These are phyloP conservation scores for Cyanoliseus patagonus DNA, from an alignment of 2,113 vertebrate species.

Conservation along the genomic window DNA sequence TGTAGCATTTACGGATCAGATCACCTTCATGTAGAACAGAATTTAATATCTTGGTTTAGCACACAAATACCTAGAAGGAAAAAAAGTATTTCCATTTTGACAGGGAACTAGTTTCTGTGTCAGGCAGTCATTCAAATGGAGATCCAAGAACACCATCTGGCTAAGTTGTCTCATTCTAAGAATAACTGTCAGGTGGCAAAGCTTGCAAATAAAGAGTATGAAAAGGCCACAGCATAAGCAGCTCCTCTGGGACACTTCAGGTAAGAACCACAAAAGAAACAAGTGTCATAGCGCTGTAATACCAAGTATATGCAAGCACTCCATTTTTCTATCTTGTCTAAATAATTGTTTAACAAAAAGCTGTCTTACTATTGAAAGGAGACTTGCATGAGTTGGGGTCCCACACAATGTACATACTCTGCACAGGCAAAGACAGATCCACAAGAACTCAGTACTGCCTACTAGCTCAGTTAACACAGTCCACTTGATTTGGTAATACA, in stretches of 20 bases:
- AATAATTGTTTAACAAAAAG: not conserved
- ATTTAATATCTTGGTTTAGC: not conserved
- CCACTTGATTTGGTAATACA: not conserved
- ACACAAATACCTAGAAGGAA: not conserved
- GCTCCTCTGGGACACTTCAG: not conserved
- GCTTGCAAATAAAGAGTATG: not conserved
- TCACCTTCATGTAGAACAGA: not conserved
- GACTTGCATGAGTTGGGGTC: not conserved
- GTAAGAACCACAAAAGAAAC: not conserved
- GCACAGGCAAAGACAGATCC: not conserved
- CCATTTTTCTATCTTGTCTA: not conserved
- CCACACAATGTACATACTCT: fast-evolving
- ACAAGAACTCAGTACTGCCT: not conserved
- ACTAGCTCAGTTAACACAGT: not conserved
- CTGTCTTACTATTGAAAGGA: not conserved
- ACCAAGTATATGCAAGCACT: not conserved
- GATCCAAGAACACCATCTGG: conserved; percentile 33
- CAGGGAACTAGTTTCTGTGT: not conserved
- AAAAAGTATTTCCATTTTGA: not conserved
- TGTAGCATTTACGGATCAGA: not conserved
- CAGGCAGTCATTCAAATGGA: not conserved
- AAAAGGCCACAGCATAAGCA: not conserved
- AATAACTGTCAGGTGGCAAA: not conserved
- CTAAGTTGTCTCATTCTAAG: not conserved
- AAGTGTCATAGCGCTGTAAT: not conserved